Evolutionary conservation across 2,797 vertebrate genomes (phyloP), one percentile per base, ranked within the genome.

Genomic region (Sebastes hopkinsi): DNA sequence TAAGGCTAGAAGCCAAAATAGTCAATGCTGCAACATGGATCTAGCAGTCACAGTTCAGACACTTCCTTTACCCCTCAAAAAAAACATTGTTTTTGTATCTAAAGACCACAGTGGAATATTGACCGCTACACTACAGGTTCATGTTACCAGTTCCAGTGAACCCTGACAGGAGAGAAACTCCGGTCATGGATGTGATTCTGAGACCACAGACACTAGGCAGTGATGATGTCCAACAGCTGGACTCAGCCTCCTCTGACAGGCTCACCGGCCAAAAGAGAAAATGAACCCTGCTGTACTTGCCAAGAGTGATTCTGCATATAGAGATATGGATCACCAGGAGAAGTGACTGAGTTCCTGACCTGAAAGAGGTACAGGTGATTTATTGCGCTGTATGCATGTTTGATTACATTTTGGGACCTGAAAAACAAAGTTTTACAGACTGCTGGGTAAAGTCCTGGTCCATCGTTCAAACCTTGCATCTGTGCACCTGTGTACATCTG

Each of bases 181-280:
- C 2, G 25, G 61, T 75, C 54, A 67, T 32, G 30, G 73, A 69
- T 72, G 42, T 34, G 27, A 34, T 34, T 23, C 46, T 50, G 67
- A 78, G 38, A 72, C 22, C 62, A 36, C 67, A 74, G 32, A 64
- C 58, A 18, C 54, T 9, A 54, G 46, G 62, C 70, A 42, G 66
- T 29, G 66, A 60, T 68, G 23, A 61, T 61, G 50, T 65, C 71
- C 54, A 65, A 67, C 72, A 82, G 73, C 62, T 86, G 79, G 76
- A 22, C 32, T 82, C 70, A 36, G n/a, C 54, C 52, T 42, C 22
- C 38, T 67, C 72, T 76, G 67, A 32, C 75, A 62, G 72, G 16
- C 36, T 42, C 42, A n/a, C 13, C 7, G 27, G 71, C 50, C 59
- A 69, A 59, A 32, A 72, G 42, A 80, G 70, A 77, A 79, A 81